Base-by-base conservation (phyloP, 2,113 vertebrate species). In the Trichechus manatus region DNA sequence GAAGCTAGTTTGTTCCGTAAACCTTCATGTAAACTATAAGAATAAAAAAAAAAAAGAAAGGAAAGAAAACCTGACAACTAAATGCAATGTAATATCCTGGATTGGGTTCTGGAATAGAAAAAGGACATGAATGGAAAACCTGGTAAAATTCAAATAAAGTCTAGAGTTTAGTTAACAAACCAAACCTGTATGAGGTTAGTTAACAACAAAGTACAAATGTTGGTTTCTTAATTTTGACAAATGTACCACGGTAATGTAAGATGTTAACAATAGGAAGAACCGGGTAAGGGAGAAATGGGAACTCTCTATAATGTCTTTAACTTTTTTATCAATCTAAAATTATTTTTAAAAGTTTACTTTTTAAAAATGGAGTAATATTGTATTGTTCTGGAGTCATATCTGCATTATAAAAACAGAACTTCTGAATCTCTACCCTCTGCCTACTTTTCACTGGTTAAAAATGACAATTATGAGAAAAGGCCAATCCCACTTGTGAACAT, bases 301-400 rank as follows among this genome's bases (percentile, higher is more conserved):
- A 72, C n/a, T 87, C 33, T 14, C 66, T 87, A 78, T 17, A 88
- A 68, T 68, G 27, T 72, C 59, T 82, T 7, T 53, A 77, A 82
- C 44, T 75, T 92, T 68, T 95, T 56, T 80, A 3, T 25, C 80
- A 33, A 56, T 66, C 64, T 80, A 79, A 95, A 93, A 89, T 78
- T 74, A 70, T 77, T 90, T 27, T 42, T 89, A 74, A 27, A 83
- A 61, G 13, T 56, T 78, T 39, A 33, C 61, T 6, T 80, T n/a
- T 79, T 78, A 44, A 82, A 63, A 79, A 87, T 33, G 29, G 5
- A 56, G 53, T 13, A 87, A 87, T 31, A 59, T 17, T 82, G 27
- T 61, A 82, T 23, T 36, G 5, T 23, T 50, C 82, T 86, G 90
- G 33, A 85, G 22, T 59, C 75, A 13, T 2, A 80, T 22, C 39